Base-by-base conservation (phyloP, 2,797 vertebrate genomes). In the Rhadinocentrus ornatus region DNA sequence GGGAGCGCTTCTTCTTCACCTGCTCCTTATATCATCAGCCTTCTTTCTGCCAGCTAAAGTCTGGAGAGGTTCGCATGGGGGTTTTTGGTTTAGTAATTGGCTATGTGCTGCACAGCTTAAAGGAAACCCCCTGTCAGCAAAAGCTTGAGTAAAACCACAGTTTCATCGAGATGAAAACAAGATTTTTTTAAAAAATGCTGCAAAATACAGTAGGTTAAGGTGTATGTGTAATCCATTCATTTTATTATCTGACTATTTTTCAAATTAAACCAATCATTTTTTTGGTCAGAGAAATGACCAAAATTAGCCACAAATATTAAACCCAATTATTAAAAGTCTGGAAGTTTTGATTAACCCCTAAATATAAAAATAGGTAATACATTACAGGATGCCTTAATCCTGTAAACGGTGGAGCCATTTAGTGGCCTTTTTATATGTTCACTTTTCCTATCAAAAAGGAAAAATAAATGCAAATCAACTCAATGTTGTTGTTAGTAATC, bases 111-210 rank as follows among this genome's bases (percentile, higher is more conserved):
- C 54, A 57, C 16, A 63, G 65, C 27, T 53, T 62, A 20, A 41
- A 66, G 55, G 29, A 78, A 63, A 41, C 16, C 71, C 44, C 22
- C 27, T 50, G 50, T 69, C 83, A 82, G 71, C 71, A 71, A 48
- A 79, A 37, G n/a, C 22, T 20, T 48, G 56, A 65, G n/a, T 41
- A 55, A 67, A 60, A 59, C 18, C 22, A 71, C 1, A 2, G 58
- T 31, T 54, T 26, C 27, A 54, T 16, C 12, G 18, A 54, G 52
- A 29, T 54, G 6, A 7, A 54, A 54, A 54, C 52, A 54, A 29
- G 24, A 54, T 15, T n/a, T n/a, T n/a, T n/a, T n/a, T n/a, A n/a
- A 12, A 16, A 37, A 37, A 37, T 37, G 35, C 35, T 37, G 35
- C 13, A 13, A 41, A 41, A 13, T 41, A 41, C 15, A 15, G 6